Base-by-base conservation (phyloP, 2,888 invertebrate genomes). In the Exocentrus adspersus region DNA sequence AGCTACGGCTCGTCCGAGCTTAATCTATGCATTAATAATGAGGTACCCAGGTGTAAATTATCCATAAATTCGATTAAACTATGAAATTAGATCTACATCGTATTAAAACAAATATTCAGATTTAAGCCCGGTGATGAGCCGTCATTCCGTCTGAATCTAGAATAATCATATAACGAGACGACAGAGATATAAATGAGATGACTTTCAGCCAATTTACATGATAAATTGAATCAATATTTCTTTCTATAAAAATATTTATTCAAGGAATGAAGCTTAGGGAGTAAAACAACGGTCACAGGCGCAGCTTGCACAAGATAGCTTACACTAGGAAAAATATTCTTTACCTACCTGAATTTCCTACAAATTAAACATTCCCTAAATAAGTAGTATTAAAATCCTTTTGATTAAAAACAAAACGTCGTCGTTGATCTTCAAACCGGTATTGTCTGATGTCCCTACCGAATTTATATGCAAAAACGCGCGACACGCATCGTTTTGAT, bases 161-260 rank as follows among this genome's bases (percentile, higher is more conserved):
- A 79, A 79, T 81, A 81, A 82, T 80, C 80, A 81, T 81, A 81
- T 80, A 81, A 82, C 80, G 78, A 81, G 82, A 79, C 79, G 83
- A 81, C 81, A 82, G 80, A 78, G 77, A 78, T 81, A 83, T 78
- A 81, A 82, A 83, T 81, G 82, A 79, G 80, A 78, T 78, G 80
- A 81, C 81, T 81, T 81, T 77, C 76, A 79, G 80, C 82, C 82
- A 83, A 83, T 83, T 83, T 83, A 80, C 80, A 80, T 82, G 83
- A 83, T 77, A 81, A 81, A 83, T 82, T 81, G 82, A 76, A 80
- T 80, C 82, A 79, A 83, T 83, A 81, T 83, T 82, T 83, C 82
- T 81, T 82, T 80, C 80, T 80, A 80, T 81, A 81, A 82, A 82
- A 82, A 82, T 83, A 81, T 82, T 83, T 82, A 82, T 82, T 81